Percentiles rank a stretch among this genome's conserved stretches.
These are phyloP conservation scores for Maconellicoccus hirsutus DNA, from an alignment of 1,140 invertebrate species.

Conservation along the genomic window DNA sequence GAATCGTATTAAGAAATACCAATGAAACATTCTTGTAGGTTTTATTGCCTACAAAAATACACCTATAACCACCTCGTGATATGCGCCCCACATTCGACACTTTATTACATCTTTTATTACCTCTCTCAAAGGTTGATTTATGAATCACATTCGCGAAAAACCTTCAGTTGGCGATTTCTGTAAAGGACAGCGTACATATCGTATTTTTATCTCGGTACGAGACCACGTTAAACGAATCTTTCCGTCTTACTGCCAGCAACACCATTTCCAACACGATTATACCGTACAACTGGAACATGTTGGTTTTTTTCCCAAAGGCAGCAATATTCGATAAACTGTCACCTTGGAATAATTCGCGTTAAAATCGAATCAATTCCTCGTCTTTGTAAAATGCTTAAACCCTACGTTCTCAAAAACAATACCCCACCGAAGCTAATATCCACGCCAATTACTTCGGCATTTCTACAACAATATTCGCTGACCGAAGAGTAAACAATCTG, in stretches of 20 bases:
- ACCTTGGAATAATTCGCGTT: too few relatives aligned
- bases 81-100: conserved; percentile 5
- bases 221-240: background rate
- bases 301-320: background rate
- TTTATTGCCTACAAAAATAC: background rate
- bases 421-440: too few relatives aligned
- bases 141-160: background rate
- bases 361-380: too few relatives aligned
- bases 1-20: too few relatives aligned
- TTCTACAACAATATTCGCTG: too few relatives aligned
- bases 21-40: too few relatives aligned
- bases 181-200: background rate
- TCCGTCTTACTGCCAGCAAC: background rate
- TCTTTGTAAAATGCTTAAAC: too few relatives aligned
- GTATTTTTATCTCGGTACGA: background rate
- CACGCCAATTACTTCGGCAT: too few relatives aligned
- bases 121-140: conserved; percentile 9
- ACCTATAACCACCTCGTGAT: too few relatives aligned
- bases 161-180: background rate
- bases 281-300: background rate
- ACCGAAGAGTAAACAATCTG: too few relatives aligned
- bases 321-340: too few relatives aligned
- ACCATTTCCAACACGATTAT: background rate
- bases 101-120: conserved; percentile 13
- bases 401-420: too few relatives aligned